Conservation (phyloP, 1,140 invertebrate species). For the Yoshiicerus persimilis region DNA sequence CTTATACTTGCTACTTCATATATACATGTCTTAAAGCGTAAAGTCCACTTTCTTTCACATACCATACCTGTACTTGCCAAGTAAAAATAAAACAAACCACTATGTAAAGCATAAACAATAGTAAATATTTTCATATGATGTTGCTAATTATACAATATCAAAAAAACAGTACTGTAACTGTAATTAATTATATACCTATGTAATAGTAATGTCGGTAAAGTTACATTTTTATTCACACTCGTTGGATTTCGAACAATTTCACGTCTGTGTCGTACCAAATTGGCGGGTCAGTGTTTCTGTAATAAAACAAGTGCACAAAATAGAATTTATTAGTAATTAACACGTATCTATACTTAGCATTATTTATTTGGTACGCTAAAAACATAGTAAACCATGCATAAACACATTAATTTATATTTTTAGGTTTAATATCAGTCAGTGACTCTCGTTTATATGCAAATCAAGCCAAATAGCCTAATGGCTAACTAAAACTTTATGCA, state of each 20-base stretch:
- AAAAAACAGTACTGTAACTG: neutral
- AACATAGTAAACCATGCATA: neutral
- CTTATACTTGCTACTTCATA: neutral
- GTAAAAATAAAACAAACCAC: neutral
- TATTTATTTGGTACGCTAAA: neutral
- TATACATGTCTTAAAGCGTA: neutral
- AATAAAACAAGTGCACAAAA: conserved; percentile 49
- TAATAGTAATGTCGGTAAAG: neutral
- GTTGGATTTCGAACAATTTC: conserved; percentile 96
- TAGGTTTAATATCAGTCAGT: neutral
- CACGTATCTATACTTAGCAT: neutral
- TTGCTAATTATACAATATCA: neutral
- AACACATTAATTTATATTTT: neutral
- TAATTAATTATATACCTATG: neutral
- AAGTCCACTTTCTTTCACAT: neutral
- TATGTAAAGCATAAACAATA: neutral
- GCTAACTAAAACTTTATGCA: neutral
- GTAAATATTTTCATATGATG: neutral
- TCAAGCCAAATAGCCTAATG: too few species aligned
- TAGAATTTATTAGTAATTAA: neutral
- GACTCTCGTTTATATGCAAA: neutral
- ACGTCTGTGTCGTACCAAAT: conserved; percentile 99
- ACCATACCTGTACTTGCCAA: neutral
- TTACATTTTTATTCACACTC: conserved; percentile 64
- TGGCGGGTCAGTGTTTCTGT: conserved; percentile 94